Conservation (phyloP, 35 echinoderm and acorn worm species). For the Diadema setosum region DNA sequence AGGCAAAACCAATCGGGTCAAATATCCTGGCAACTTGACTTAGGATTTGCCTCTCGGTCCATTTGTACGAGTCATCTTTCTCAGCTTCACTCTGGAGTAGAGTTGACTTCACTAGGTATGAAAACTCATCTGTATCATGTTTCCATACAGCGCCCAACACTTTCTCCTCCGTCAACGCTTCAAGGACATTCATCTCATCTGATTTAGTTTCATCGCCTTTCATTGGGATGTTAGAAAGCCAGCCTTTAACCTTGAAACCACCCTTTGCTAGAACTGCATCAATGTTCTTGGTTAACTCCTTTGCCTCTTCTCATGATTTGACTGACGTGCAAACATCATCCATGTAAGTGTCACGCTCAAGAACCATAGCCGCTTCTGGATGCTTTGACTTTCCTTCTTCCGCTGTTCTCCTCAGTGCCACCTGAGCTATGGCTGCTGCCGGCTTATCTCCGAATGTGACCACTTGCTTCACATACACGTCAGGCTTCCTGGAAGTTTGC, state of each 20-base stretch:
- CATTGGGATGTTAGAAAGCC: conserved; percentile 13
- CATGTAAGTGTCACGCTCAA: conserved; percentile 63
- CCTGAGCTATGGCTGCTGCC: conserved; percentile 47
- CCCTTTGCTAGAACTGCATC: conserved; percentile 39
- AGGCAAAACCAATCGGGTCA: conserved; percentile 79
- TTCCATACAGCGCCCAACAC: conserved; percentile 41
- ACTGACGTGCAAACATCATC: conserved; percentile 67
- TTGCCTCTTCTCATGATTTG: neutral
- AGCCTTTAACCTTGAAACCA: conserved; percentile 52
- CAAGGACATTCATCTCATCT: neutral
- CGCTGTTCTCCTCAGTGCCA: conserved; percentile 19
- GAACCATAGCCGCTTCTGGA: conserved; percentile 4
- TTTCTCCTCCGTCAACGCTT: conserved; percentile 25
- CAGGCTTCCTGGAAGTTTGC: neutral
- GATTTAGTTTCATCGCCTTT: neutral
- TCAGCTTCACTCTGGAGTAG: neutral
- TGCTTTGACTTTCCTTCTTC: neutral
- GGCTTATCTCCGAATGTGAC: conserved; percentile 40
- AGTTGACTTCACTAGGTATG: neutral
- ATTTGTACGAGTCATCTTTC: neutral
- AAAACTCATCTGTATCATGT: conserved; percentile 6
- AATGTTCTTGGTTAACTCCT: conserved; percentile 21
- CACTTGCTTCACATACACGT: neutral
- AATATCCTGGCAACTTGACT: conserved; percentile 51
- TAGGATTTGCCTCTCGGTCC: conserved; percentile 48